Percentiles rank a stretch among this genome's conserved stretches.
Evolutionary conservation across 2,113 vertebrate genomes (phyloP).

Genomic region (Reinhardtius hippoglossoides): DNA sequence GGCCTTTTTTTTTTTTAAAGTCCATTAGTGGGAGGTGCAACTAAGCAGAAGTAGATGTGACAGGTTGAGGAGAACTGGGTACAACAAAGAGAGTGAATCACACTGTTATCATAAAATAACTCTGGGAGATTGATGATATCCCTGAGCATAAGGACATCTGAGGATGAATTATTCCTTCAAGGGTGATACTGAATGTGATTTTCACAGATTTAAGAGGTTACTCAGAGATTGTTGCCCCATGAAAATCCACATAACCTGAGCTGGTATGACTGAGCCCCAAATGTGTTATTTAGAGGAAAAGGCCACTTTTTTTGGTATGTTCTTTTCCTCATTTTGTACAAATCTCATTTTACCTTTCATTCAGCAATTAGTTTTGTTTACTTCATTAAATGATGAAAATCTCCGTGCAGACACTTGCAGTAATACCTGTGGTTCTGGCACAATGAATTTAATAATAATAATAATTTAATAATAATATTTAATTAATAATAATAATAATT

Average conservation of each 20-base stretch:
- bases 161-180: conserved; percentile 11
- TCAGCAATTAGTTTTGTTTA: background rate
- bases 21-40: conserved; percentile 54
- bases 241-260: conserved; percentile 22
- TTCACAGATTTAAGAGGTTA: conserved; percentile 40
- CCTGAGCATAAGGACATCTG: conserved; percentile 30
- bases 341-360: background rate
- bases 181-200: conserved; percentile 40
- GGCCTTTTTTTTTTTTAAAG: conserved; percentile 34
- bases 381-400: background rate
- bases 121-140: conserved; percentile 58
- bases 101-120: conserved; percentile 58
- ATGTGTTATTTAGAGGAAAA: conserved; percentile 5
- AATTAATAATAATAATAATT: too few relatives aligned
- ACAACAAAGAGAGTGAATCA: conserved; percentile 52
- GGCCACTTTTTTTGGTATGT: background rate
- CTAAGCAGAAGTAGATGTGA: conserved; percentile 53
- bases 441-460: too few relatives aligned
- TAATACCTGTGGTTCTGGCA: too few relatives aligned
- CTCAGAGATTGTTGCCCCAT: conserved; percentile 24
- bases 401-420: background rate
- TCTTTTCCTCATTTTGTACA: background rate
- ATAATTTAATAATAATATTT: too few relatives aligned
- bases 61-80: conserved; percentile 42
- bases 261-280: background rate